Evolutionary conservation across 64 coral and sea anemone genomes (phyloP).

Genomic region (Stylophora pistillata): DNA sequence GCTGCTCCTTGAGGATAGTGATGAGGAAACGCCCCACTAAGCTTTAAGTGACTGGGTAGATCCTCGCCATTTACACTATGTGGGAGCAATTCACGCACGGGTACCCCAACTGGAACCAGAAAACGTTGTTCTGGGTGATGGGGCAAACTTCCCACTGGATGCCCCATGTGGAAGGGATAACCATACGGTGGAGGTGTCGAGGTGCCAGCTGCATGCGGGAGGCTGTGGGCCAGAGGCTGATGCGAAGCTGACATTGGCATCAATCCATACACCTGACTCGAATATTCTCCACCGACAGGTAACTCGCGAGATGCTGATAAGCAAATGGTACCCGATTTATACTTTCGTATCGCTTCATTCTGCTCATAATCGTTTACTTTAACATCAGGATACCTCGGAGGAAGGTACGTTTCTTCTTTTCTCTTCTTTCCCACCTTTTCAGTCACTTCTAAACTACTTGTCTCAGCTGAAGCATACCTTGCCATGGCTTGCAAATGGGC

Average conservation of each 20-base stretch:
- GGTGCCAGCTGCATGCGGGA: slow-evolving; percentile 52
- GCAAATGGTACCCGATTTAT: slow-evolving; percentile 44
- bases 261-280: slow-evolving; percentile 37
- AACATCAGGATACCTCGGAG: slow-evolving; percentile 73
- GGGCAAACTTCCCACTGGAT: slow-evolving; percentile 20
- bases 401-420: slow-evolving; percentile 65
- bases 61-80: slow-evolving; percentile 49
- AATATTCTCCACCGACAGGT: slow-evolving; percentile 61
- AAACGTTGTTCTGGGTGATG: slow-evolving; percentile 59
- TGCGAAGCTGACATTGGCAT: slow-evolving; percentile 51
- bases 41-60: slow-evolving; percentile 27
- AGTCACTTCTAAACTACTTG: slow-evolving; percentile 9
- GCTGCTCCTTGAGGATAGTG: slow-evolving; percentile 30
- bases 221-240: slow-evolving; percentile 44
- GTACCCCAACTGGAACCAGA: slow-evolving; percentile 35
- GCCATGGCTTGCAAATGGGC: slow-evolving; percentile 82
- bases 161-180: slow-evolving; percentile 65
- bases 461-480: slow-evolving; percentile 47
- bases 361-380: slow-evolving; percentile 76
- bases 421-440: slow-evolving; percentile 53
- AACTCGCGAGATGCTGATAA: slow-evolving; percentile 58
- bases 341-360: slow-evolving; percentile 87
- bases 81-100: slow-evolving; percentile 22
- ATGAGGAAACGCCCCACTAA: slow-evolving; percentile 44
- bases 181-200: slow-evolving; percentile 47